These are phyloP conservation scores for Zeus faber DNA, from an alignment of 2,113 vertebrate species.

Conservation along the genomic window DNA sequence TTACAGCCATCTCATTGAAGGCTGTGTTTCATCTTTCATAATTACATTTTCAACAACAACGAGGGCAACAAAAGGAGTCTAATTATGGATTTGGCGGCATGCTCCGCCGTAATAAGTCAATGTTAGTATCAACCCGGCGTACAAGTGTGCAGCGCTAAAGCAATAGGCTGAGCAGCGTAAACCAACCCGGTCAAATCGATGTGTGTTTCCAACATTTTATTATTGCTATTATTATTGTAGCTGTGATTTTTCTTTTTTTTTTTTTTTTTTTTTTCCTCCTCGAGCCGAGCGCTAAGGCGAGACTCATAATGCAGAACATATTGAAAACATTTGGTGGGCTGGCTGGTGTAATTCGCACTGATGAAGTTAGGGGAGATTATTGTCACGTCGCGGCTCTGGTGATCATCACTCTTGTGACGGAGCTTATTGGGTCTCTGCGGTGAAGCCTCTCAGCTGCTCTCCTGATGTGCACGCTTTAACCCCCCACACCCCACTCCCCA, in stretches of 20 bases:
- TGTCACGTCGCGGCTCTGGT: conserved; percentile 51
- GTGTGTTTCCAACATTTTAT: conserved; percentile 59
- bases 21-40: conserved; percentile 99
- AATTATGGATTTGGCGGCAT: conserved; percentile 88
- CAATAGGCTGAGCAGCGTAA: conserved; percentile 1
- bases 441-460: conserved; percentile 42
- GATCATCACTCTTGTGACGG: conserved; percentile 63
- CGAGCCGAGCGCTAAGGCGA: conserved; percentile 40
- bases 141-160: conserved; percentile 18
- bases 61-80: conserved; percentile 84
- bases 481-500: conserved; percentile 7
- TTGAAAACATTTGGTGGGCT: conserved; percentile 56
- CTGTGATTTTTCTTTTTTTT: conserved; percentile 27
- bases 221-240: conserved; percentile 63
- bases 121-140: conserved; percentile 54
- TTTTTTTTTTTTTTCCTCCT: conserved; percentile 63
- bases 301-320: conserved; percentile 47
- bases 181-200: conserved; percentile 44
- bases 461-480: conserved; percentile 39
- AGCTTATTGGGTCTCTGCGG: conserved; percentile 40
- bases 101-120: conserved; percentile 71
- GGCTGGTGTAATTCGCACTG: conserved; percentile 59
- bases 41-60: conserved; percentile 96
- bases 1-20: conserved; percentile 98
- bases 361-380: conserved; percentile 73